phyloP scores from a whole-genome alignment of 2,113 vertebrate species.

The Gymnobelideus leadbeateri region DNA sequence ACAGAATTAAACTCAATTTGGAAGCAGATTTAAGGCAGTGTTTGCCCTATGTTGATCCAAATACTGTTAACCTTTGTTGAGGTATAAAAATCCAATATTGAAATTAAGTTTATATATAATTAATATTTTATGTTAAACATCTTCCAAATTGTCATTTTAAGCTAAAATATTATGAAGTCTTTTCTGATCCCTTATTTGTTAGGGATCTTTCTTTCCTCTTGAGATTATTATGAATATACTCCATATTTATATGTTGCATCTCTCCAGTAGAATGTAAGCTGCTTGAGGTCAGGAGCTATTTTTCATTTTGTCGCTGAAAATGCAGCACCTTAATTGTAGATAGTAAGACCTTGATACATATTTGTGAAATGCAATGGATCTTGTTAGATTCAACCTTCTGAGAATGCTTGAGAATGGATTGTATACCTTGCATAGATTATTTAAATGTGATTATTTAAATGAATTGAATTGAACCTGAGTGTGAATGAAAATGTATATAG shows the following conservation, averaged over 20 bases:
- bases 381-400: neutral
- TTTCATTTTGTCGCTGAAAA: neutral
- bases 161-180: neutral
- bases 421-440: neutral
- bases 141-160: neutral
- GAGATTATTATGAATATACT: neutral
- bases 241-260: neutral
- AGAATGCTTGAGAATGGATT: neutral
- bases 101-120: neutral
- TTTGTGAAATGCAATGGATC: neutral
- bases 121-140: neutral
- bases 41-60: neutral
- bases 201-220: neutral
- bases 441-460: neutral
- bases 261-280: neutral
- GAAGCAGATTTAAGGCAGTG: neutral
- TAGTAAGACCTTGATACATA: neutral
- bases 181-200: neutral
- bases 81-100: neutral
- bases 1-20: neutral
- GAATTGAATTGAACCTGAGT: neutral
- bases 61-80: neutral
- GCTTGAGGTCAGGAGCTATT: neutral
- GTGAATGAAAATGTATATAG: neutral
- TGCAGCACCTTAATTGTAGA: neutral